Evolutionary conservation across 2,797 vertebrate species (phyloP).

Genomic region (Ispidina lecontei): DNA sequence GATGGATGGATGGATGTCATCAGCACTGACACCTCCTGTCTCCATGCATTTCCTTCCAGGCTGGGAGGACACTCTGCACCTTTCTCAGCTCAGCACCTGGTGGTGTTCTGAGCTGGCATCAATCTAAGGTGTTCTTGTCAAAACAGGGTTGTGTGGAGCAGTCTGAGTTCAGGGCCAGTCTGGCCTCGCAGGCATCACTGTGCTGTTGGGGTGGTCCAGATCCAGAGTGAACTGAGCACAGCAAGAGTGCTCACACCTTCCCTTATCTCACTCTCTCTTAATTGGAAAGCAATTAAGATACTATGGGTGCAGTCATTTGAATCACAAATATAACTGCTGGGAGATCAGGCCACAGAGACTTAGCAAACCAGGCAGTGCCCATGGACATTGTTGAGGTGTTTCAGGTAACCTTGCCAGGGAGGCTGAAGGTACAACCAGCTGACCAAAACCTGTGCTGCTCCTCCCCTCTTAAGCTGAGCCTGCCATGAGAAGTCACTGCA

Average conservation of each 20-base stretch:
- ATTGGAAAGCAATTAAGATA: neutral
- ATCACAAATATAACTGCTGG: neutral
- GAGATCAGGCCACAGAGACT: neutral
- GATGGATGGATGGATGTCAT: too few species aligned
- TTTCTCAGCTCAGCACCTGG: neutral
- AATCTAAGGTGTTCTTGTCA: neutral
- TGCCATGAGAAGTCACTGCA: neutral
- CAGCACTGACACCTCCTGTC: neutral
- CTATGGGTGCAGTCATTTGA: neutral
- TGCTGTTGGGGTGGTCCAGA: neutral
- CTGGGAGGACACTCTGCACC: neutral
- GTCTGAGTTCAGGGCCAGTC: neutral
- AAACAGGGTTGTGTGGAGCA: neutral
- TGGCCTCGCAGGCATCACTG: fast-evolving
- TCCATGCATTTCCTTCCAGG: neutral
- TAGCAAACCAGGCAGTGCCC: neutral
- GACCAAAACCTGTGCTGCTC: neutral
- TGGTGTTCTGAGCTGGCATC: neutral
- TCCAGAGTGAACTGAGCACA: neutral
- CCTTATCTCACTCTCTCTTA: neutral
- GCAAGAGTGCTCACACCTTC: neutral
- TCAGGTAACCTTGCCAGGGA: neutral
- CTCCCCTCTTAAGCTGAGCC: neutral
- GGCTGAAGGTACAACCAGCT: neutral
- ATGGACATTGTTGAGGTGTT: neutral